Conservation (phyloP, 2,888 invertebrate genomes). For the Pristionchus japonicus region DNA sequence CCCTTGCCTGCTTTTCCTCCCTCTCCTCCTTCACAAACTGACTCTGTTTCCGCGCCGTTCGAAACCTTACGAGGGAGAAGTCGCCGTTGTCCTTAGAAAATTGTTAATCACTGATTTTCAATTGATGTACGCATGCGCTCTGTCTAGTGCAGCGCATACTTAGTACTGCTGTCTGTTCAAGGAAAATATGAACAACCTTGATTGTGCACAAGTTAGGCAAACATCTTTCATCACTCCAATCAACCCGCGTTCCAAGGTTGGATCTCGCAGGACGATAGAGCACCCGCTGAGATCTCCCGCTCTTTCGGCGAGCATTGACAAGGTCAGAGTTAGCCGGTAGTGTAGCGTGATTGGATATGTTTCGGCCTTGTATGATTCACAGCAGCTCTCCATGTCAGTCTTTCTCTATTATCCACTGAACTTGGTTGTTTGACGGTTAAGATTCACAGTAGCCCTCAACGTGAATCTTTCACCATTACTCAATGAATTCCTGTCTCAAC, state of each 20-base stretch:
- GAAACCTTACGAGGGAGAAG: too few relatives aligned
- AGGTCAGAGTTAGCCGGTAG: background rate
- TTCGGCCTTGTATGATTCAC: background rate
- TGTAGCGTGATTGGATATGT: background rate
- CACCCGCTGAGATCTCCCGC: background rate
- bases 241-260: constrained; percentile 16
- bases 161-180: too few relatives aligned
- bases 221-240: background rate
- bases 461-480: background rate
- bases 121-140: too few relatives aligned
- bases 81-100: background rate
- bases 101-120: too few relatives aligned
- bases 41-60: background rate
- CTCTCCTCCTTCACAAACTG: background rate
- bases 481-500: background rate
- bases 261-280: background rate
- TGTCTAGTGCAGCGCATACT: too few relatives aligned
- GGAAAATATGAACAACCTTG: too few relatives aligned
- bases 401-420: too few relatives aligned
- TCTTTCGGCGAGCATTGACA: background rate
- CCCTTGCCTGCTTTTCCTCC: constrained; percentile 23
- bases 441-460: too few relatives aligned
- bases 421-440: background rate
- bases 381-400: too few relatives aligned
- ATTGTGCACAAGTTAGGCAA: background rate